Conservation (phyloP, 2,113 vertebrate genomes). For the Solenodon paradoxus region DNA sequence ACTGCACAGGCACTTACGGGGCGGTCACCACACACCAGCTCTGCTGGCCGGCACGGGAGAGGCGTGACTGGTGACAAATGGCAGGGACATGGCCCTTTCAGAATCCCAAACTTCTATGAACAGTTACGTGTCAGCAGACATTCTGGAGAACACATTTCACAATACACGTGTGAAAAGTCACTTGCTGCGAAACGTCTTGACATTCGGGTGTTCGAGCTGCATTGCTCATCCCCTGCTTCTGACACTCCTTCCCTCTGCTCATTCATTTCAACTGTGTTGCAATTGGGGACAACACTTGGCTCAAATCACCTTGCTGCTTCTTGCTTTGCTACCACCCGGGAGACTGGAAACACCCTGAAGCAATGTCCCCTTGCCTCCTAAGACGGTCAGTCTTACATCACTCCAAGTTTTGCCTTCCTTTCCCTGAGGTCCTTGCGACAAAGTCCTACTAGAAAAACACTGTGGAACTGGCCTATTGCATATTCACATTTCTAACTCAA, state of each 20-base stretch:
- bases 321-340: not conserved
- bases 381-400: not conserved
- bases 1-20: not conserved
- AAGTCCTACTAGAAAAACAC: not conserved
- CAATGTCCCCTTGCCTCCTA: not conserved
- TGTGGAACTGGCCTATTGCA: not conserved
- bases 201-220: too few species aligned
- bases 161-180: not conserved
- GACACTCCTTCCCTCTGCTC: not conserved
- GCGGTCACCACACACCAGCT: not conserved
- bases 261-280: too few species aligned
- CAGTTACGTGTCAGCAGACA: not conserved
- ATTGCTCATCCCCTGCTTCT: not conserved
- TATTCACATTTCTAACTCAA: not conserved
- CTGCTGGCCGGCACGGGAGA: accelerated
- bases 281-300: too few species aligned
- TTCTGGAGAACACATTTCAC: not conserved
- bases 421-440: not conserved
- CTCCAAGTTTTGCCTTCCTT: not conserved
- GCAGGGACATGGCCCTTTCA: not conserved
- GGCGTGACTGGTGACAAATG: not conserved
- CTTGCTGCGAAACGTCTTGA: not conserved
- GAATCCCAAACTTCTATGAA: not conserved
- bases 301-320: not conserved
- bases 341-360: not conserved